Evolutionary conservation across 37 sponge, comb jelly and placozoan species (phyloP).

Genomic region (Diacarnus erythraeanus): DNA sequence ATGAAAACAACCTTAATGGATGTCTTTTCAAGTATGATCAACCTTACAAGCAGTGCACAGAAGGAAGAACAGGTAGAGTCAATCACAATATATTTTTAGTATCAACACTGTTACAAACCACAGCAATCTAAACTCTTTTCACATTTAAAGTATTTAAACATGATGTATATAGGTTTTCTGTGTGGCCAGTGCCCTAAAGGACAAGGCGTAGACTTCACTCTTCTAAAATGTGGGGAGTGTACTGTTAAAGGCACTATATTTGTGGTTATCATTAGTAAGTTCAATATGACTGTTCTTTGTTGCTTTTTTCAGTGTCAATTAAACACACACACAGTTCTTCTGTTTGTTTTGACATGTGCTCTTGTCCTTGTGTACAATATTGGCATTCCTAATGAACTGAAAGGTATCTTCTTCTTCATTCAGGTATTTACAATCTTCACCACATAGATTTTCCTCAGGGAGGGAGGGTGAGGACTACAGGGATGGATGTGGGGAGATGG

Average conservation of each 20-base stretch:
- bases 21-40: slow-evolving; percentile 47
- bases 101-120: too few relatives aligned
- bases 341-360: neutral
- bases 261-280: slow-evolving; percentile 24
- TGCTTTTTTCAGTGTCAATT: too few relatives aligned
- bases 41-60: slow-evolving; percentile 34
- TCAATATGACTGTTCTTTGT: too few relatives aligned
- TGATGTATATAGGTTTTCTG: slow-evolving; percentile 29
- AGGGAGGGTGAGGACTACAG: too few relatives aligned
- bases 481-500: too few relatives aligned
- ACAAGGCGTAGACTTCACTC: slow-evolving; percentile 22
- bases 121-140: too few relatives aligned
- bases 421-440: too few relatives aligned
- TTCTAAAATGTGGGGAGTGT: slow-evolving; percentile 6
- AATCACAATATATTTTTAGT: too few relatives aligned
- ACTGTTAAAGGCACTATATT: neutral
- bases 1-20: slow-evolving; percentile 23
- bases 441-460: too few relatives aligned
- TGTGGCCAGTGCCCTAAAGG: slow-evolving; percentile 29
- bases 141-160: too few relatives aligned
- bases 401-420: slow-evolving; percentile 53
- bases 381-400: slow-evolving; percentile 48
- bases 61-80: slow-evolving; percentile 32
- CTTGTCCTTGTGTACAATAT: slow-evolving; percentile 48
- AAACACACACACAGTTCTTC: slow-evolving; percentile 25